phyloP scores from a whole-genome alignment of 23 tunicate genomes.

The Ciona savignyi region DNA sequence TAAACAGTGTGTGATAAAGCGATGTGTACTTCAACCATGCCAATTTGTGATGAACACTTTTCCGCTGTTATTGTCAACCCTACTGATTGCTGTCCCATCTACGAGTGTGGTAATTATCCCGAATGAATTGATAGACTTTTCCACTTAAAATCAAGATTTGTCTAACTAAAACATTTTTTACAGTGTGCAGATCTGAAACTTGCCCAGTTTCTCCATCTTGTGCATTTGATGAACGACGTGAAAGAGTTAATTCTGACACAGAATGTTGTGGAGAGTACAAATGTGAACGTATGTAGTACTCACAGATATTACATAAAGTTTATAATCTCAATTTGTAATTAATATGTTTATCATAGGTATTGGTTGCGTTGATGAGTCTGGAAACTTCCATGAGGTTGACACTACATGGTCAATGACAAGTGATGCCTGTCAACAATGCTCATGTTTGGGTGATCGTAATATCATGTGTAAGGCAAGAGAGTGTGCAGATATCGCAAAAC shows the following conservation, averaged over 20 bases:
- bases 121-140: background rate
- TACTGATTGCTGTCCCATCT: conserved; percentile 67
- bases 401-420: conserved; percentile 56
- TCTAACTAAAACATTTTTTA: background rate
- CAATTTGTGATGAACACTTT: conserved; percentile 53
- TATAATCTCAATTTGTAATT: background rate
- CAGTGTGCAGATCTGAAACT: conserved; percentile 74
- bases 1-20: conserved; percentile 83
- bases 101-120: conserved; percentile 73
- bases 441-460: conserved; percentile 60
- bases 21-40: conserved; percentile 34
- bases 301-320: background rate
- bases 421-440: conserved; percentile 76
- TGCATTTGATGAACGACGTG: conserved; percentile 41
- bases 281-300: conserved; percentile 49
- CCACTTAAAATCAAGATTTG: background rate
- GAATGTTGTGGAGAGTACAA: conserved; percentile 70
- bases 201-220: conserved; percentile 65
- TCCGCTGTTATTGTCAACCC: conserved; percentile 69
- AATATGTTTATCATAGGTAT: conserved; percentile 58
- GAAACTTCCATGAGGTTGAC: conserved; percentile 63
- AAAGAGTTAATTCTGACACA: conserved; percentile 44
- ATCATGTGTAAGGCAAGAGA: conserved; percentile 62
- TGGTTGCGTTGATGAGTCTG: conserved; percentile 76
- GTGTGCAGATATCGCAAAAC: conserved; percentile 35